A percentile compares a stretch with the other conserved stretches of the same genome.
Conservation (phyloP, 2,888 invertebrate species). For the Andrena haemorrhoa region DNA sequence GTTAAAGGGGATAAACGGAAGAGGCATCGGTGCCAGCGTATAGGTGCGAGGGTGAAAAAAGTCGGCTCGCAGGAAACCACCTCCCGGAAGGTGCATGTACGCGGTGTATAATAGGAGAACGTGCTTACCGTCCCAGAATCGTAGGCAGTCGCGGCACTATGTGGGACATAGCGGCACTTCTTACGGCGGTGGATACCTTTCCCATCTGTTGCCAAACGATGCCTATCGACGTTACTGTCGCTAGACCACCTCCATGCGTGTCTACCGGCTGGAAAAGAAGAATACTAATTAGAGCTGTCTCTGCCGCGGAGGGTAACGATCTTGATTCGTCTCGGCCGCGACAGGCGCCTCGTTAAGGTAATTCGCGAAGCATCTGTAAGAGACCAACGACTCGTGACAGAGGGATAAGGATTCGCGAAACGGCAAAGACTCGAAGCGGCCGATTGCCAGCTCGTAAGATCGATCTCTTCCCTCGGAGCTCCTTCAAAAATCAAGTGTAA, state of each 20-base stretch:
- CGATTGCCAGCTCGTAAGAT: no score
- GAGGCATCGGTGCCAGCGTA: neutral
- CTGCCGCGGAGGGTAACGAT: constrained; percentile 9
- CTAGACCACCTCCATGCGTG: constrained; percentile 44
- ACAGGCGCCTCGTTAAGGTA: neutral
- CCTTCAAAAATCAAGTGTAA: neutral
- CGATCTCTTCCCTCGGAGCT: no score
- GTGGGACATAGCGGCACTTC: constrained; percentile 83
- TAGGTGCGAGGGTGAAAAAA: constrained; percentile 40
- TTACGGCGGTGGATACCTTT: constrained; percentile 73
- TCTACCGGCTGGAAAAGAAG: neutral
- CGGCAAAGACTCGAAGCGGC: no score
- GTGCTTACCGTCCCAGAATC: constrained; percentile 73
- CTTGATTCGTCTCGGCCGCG: neutral
- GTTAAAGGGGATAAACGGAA: neutral
- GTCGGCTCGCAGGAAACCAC: constrained; percentile 15
- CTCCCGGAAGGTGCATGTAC: constrained; percentile 55
- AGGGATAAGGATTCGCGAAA: neutral
- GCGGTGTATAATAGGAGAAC: constrained; percentile 64
- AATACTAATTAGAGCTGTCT: constrained; percentile 17
- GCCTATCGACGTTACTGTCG: constrained; percentile 60
- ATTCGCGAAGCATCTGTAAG: neutral
- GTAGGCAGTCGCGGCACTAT: constrained; percentile 70
- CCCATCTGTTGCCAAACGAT: constrained; percentile 63
- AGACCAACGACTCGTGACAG: neutral